phyloP scores from a whole-genome alignment of 2,113 vertebrate genomes.

The Proteles cristata region DNA sequence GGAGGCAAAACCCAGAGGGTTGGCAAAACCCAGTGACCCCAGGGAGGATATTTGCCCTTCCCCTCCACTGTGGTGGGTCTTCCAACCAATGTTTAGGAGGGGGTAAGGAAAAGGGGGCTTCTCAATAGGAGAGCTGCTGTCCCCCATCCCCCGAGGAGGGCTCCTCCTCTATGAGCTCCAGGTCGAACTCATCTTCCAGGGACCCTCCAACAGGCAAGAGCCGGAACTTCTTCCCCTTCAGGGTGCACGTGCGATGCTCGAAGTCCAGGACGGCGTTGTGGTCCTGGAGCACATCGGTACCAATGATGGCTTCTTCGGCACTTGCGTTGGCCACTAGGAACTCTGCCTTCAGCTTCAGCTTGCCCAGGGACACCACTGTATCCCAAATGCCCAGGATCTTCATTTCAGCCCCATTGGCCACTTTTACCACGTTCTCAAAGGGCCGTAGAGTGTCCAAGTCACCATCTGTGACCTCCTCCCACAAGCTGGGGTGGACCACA shows the following conservation, averaged over 20 bases:
- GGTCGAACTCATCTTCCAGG: conserved; percentile 79
- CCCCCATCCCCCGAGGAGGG: neutral
- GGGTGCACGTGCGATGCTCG: conserved; percentile 76
- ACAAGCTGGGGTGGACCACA: conserved; percentile 75
- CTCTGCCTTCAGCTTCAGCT: conserved; percentile 74
- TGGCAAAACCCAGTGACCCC: neutral
- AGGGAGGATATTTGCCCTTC: neutral
- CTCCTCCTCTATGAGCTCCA: conserved; percentile 80
- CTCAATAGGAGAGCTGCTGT: conserved; percentile 49
- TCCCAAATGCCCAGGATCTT: conserved; percentile 81
- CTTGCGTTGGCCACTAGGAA: conserved; percentile 78
- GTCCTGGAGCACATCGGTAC: conserved; percentile 79
- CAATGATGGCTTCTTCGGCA: conserved; percentile 75
- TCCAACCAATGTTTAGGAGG: neutral
- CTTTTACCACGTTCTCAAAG: conserved; percentile 78
- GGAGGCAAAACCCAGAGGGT: neutral
- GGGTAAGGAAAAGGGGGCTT: neutral
- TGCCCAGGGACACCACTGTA: conserved; percentile 70
- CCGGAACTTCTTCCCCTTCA: conserved; percentile 80
- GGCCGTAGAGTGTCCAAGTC: conserved; percentile 74
- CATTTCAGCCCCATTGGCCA: conserved; percentile 80
- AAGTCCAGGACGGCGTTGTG: conserved; percentile 78
- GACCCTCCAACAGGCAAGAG: conserved; percentile 73
- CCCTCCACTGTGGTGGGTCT: neutral
- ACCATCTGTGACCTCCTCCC: conserved; percentile 78